phyloP scores from a whole-genome alignment of 1,140 invertebrate genomes.

The Camponotus floridanus region DNA sequence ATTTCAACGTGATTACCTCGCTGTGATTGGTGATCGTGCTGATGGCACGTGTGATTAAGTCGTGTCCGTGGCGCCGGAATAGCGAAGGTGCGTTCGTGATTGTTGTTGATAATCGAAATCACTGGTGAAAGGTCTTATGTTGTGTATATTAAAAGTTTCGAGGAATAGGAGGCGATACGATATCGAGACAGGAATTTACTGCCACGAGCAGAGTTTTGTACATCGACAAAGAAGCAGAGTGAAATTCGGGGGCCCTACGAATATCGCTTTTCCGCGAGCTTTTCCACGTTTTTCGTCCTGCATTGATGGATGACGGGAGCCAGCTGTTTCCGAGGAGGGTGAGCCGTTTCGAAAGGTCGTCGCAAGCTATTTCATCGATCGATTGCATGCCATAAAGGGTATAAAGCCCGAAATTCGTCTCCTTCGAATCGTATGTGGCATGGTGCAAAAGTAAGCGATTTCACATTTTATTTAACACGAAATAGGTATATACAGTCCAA shows the following conservation, averaged over 20 bases:
- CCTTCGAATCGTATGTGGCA: constrained; percentile 20
- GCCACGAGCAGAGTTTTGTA: not conserved
- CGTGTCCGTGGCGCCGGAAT: not conserved
- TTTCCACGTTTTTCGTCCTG: constrained; percentile 64
- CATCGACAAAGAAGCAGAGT: not conserved
- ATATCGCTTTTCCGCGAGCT: constrained; percentile 31
- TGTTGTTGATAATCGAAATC: not conserved
- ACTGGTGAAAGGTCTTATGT: not conserved
- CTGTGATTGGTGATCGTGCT: not conserved
- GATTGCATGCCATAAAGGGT: constrained; percentile 69
- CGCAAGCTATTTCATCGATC: constrained; percentile 69
- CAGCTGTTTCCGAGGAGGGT: constrained; percentile 73
- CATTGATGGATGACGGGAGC: constrained; percentile 73
- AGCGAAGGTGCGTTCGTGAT: not conserved
- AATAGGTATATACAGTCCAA: not conserved
- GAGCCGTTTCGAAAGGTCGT: constrained; percentile 72
- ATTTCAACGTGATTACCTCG: constrained; percentile 3
- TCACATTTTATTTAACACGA: not conserved
- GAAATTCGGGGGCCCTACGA: not conserved
- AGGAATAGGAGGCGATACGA: not conserved
- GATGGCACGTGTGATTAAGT: constrained; percentile 3
- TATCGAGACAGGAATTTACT: not conserved
- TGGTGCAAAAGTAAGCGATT: constrained; percentile 61
- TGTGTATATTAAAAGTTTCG: not conserved
- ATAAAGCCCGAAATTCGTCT: constrained; percentile 37